phyloP scores from a whole-genome alignment of 2,888 invertebrate species.

The Lasioglossum vierecki region DNA sequence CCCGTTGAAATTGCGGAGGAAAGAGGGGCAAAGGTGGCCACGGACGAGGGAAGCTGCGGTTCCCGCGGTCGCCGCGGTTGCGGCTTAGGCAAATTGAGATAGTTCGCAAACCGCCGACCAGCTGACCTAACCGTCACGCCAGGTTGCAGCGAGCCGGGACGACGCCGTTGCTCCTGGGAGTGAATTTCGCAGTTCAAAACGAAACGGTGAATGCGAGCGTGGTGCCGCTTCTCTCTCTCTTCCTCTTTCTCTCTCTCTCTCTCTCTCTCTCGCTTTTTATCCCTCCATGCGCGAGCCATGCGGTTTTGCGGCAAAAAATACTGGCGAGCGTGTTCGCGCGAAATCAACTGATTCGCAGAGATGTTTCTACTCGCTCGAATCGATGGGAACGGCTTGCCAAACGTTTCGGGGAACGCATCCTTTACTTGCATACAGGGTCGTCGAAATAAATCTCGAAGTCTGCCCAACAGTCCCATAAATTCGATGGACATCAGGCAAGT shows the following conservation, averaged over 20 bases:
- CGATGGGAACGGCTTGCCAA: background rate
- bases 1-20: conserved; percentile 66
- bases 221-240: background rate
- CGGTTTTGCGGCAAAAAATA: conserved; percentile 43
- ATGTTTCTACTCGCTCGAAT: conserved; percentile 25
- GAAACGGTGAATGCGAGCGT: conserved; percentile 53
- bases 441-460: background rate
- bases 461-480: background rate
- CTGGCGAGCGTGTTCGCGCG: conserved; percentile 31
- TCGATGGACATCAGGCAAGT: background rate
- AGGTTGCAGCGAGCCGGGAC: conserved; percentile 59
- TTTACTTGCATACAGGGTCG: background rate
- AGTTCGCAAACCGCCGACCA: conserved; percentile 82
- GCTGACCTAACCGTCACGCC: conserved; percentile 78
- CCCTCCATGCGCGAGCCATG: conserved; percentile 43
- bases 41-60: conserved; percentile 73
- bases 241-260: background rate
- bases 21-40: conserved; percentile 74
- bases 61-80: conserved; percentile 75
- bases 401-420: background rate
- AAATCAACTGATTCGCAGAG: conserved; percentile 43
- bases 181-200: conserved; percentile 57
- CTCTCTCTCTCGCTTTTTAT: background rate
- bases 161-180: conserved; percentile 47
- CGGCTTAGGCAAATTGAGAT: conserved; percentile 77